A percentile compares a stretch with the other conserved stretches of the same genome.
phyloP scores from a whole-genome alignment of 1,140 invertebrate species.

The Odontomachus brunneus region DNA sequence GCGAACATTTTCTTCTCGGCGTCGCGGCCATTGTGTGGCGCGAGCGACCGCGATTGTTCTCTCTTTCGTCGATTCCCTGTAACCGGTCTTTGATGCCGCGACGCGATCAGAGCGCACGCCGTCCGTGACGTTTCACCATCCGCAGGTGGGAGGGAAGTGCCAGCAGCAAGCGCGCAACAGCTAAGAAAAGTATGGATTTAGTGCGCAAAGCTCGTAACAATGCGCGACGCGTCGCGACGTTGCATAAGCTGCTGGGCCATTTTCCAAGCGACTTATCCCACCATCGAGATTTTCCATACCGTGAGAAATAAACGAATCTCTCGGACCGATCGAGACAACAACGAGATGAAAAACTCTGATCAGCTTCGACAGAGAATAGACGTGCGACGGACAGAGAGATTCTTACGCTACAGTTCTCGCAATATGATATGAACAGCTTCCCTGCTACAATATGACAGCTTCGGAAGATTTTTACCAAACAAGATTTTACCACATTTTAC shows the following conservation, averaged over 20 bases:
- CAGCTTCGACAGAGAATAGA: background rate
- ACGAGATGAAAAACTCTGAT: conserved; percentile 51
- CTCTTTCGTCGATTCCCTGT: conserved; percentile 63
- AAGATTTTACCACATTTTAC: too few relatives aligned
- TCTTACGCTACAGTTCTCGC: conserved; percentile 7
- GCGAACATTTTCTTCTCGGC: conserved; percentile 31
- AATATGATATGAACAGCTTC: too few relatives aligned
- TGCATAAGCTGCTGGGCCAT: conserved; percentile 43
- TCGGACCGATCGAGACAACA: conserved; percentile 25
- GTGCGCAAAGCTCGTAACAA: conserved; percentile 56
- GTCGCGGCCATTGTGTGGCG: conserved; percentile 53
- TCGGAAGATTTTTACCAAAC: too few relatives aligned
- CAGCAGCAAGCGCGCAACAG: conserved; percentile 46
- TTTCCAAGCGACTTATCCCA: conserved; percentile 53
- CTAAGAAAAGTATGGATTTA: conserved; percentile 60
- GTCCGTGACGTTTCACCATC: conserved; percentile 70
- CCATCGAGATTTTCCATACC: conserved; percentile 37
- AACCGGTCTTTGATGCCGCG: conserved; percentile 62
- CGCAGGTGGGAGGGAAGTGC: conserved; percentile 46
- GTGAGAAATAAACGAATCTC: conserved; percentile 33
- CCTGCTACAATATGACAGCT: too few relatives aligned
- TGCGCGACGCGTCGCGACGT: conserved; percentile 27
- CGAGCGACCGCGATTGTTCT: conserved; percentile 60
- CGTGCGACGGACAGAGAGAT: too few relatives aligned
- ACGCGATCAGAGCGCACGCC: conserved; percentile 65